A percentile compares a stretch with the other conserved stretches of the same genome.
phyloP scores from a whole-genome alignment of 2,888 invertebrate species.

The Anthophora plumipes region DNA sequence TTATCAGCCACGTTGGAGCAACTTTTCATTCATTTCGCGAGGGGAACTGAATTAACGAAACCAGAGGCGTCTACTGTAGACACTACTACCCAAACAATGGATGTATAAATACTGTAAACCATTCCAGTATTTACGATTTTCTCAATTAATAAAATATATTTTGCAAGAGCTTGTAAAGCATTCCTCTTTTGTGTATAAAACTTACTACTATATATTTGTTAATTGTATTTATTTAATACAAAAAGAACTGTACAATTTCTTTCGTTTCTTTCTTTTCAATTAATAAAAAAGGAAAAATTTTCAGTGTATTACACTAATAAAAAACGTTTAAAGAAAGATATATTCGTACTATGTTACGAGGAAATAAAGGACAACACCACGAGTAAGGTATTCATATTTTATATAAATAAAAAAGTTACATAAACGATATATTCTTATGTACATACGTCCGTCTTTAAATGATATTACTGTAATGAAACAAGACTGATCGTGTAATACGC shows the following conservation, averaged over 20 bases:
- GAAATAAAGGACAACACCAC: background rate
- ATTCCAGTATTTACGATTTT: background rate
- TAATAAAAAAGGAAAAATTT: too few relatives aligned
- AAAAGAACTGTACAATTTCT: too few relatives aligned
- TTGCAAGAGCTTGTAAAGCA: background rate
- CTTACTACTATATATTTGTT: too few relatives aligned
- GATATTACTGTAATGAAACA: conserved; percentile 58
- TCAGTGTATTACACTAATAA: background rate
- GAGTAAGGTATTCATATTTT: conserved; percentile 52
- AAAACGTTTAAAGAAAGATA: background rate
- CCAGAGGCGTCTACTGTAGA: background rate
- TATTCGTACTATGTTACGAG: background rate
- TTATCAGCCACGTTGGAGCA: conserved; percentile 82
- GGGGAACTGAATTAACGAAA: conserved; percentile 66
- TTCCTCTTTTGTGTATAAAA: background rate
- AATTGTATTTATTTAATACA: too few relatives aligned
- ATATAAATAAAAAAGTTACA: conserved; percentile 70
- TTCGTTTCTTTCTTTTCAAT: too few relatives aligned
- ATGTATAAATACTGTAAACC: conserved; percentile 32
- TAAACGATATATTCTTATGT: conserved; percentile 69
- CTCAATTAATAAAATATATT: background rate
- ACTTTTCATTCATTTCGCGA: conserved; percentile 82
- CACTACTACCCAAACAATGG: conserved; percentile 21
- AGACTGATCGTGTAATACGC: conserved; percentile 47
- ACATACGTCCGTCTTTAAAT: conserved; percentile 60